Base-by-base conservation (phyloP, 2,888 invertebrate genomes). In the Latrodectus elegans region DNA sequence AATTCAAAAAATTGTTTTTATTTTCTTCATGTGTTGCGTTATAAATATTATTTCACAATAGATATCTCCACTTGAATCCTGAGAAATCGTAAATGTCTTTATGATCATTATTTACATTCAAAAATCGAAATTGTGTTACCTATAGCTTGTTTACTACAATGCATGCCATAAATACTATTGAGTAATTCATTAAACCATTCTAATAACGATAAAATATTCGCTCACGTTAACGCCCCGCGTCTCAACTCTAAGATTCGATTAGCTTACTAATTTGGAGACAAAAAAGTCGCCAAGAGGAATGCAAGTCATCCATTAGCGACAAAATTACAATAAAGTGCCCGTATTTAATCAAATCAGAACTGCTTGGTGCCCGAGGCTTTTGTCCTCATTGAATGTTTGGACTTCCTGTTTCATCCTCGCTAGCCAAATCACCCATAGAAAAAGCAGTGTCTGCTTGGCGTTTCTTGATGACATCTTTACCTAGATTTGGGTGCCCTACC, bases 401-500 rank as follows among this genome's bases (percentile, higher is more conserved):
- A 84, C 84, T 77, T 71, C 72, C 72, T n/a, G 71, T 15, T 77
- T 75, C 84, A 81, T 77, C 81, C 73, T 81, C 51, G n/a, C 64
- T 75, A 70, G 75, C 68, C 70, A 49, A 14, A 72, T 60, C 71
- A 49, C 71, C 79, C 79, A 71, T 64, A 49, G 49, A 64, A 17
- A 64, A 11, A 38, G 79, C 60, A 22, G 74, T 70, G 74, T 65
- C 74, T 49, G 12, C 12, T 55, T 22, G 22, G 55, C 22, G 22
- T 22, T 22, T 22, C 22, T 22, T 17, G 70, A 53, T 84, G 84
- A 78, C 84, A 84, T 65, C 79, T 74, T 84, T 84, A 84, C 84
- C 84, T 84, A 84, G 26, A 78, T 84, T 49, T n/a, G 84, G 84
- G 51, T 49, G 65, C 84, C 84, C 84, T 77, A 72, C 84, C 84